Conservation (phyloP, 2,888 invertebrate species). For the Nipponacmea schrenckii region DNA sequence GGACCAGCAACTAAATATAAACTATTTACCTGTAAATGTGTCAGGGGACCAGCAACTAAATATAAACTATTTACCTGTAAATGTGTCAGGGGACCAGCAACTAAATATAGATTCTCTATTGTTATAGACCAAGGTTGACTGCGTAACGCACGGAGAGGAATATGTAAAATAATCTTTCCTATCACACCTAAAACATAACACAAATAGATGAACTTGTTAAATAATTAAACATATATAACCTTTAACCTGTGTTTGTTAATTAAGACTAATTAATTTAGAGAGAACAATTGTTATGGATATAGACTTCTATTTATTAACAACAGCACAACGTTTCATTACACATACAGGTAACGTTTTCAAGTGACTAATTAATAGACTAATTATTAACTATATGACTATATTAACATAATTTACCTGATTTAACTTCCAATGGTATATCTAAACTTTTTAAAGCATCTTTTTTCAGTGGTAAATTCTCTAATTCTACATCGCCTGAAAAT, state of each 20-base stretch:
- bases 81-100: conserved; percentile 86
- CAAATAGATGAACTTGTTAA: neutral
- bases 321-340: too few species aligned
- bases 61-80: conserved; percentile 92
- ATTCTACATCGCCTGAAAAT: conserved; percentile 88
- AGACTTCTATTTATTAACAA: too few species aligned
- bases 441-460: conserved; percentile 91
- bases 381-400: too few species aligned
- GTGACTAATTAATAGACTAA: too few species aligned
- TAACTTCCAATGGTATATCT: conserved; percentile 87
- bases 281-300: too few species aligned
- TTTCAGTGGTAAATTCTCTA: conserved; percentile 95
- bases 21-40: too few species aligned
- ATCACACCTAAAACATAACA: conserved; percentile 80
- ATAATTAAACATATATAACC: too few species aligned
- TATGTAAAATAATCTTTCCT: conserved; percentile 91
- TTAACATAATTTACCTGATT: conserved; percentile 59
- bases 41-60: conserved; percentile 88
- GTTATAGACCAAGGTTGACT: conserved; percentile 96
- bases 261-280: too few species aligned
- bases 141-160: conserved; percentile 91
- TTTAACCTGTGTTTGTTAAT: too few species aligned
- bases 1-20: too few species aligned
- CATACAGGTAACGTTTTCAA: too few species aligned
- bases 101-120: conserved; percentile 90